These are phyloP conservation scores for Rhagium mordax DNA, from an alignment of 2,888 invertebrate species.

Conservation along the genomic window DNA sequence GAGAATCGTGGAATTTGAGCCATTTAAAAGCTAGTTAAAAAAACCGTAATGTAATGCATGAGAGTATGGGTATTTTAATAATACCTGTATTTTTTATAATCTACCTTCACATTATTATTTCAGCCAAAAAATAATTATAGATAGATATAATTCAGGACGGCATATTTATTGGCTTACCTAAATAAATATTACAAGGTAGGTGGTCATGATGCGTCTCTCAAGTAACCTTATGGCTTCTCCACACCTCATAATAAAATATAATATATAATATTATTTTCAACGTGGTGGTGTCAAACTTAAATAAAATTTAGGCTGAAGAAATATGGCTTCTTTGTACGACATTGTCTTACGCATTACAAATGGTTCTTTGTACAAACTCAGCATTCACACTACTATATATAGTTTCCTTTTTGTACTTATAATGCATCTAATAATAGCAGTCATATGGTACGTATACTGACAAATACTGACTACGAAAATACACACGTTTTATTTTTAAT, in stretches of 20 bases:
- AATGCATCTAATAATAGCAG: constrained; percentile 24
- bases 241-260: not conserved
- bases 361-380: constrained; percentile 19
- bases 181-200: not conserved
- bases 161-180: no score
- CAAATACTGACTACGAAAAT: constrained; percentile 27
- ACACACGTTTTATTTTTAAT: constrained; percentile 42
- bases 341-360: not conserved
- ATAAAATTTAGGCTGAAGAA: not conserved
- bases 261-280: not conserved
- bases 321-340: not conserved
- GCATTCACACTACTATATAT: constrained; percentile 11
- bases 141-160: no score
- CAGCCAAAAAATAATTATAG: no score
- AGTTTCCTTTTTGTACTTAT: constrained; percentile 18
- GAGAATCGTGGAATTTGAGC: no score
- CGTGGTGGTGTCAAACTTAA: no score
- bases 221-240: not conserved
- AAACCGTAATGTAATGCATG: no score
- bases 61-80: no score
- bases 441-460: constrained; percentile 17
- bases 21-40: no score
- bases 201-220: not conserved
- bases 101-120: no score
- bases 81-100: no score